Evolutionary conservation across 2,113 vertebrate species (phyloP).

Genomic region (Mormyrus iriodes): DNA sequence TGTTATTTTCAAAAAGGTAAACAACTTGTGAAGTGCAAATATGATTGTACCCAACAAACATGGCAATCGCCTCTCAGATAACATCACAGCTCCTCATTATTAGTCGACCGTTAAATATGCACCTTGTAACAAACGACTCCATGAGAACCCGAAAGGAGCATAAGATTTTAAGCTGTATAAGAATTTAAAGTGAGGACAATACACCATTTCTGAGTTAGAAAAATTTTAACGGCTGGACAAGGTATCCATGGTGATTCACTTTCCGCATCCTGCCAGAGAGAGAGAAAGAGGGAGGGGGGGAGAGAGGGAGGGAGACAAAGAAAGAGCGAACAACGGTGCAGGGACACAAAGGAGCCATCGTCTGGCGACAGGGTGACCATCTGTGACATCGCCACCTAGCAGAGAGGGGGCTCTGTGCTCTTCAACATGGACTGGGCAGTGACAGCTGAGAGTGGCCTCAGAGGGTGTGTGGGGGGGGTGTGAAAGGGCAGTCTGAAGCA

Average conservation of each 20-base stretch:
- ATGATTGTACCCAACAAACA: not conserved
- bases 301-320: not conserved
- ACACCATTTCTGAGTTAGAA: not conserved
- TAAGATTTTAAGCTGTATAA: not conserved
- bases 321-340: not conserved
- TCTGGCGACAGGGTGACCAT: not conserved
- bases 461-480: not conserved
- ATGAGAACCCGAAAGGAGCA: not conserved
- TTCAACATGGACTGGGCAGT: not conserved
- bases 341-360: not conserved
- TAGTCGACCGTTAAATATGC: not conserved
- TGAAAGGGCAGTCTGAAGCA: not conserved
- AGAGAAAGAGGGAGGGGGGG: not conserved
- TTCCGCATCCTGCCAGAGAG: constrained; percentile 3
- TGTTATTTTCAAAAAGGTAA: not conserved
- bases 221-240: not conserved
- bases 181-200: not conserved
- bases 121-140: not conserved
- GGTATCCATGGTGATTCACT: constrained; percentile 2
- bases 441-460: constrained; percentile 5
- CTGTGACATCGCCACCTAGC: not conserved
- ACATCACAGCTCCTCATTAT: not conserved
- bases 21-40: not conserved
- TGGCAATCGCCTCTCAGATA: not conserved
- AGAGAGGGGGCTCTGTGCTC: not conserved